A percentile compares a stretch with the other conserved stretches of the same genome.
Evolutionary conservation across 2,113 vertebrate species (phyloP).

Genomic region (Pelusios castaneus): DNA sequence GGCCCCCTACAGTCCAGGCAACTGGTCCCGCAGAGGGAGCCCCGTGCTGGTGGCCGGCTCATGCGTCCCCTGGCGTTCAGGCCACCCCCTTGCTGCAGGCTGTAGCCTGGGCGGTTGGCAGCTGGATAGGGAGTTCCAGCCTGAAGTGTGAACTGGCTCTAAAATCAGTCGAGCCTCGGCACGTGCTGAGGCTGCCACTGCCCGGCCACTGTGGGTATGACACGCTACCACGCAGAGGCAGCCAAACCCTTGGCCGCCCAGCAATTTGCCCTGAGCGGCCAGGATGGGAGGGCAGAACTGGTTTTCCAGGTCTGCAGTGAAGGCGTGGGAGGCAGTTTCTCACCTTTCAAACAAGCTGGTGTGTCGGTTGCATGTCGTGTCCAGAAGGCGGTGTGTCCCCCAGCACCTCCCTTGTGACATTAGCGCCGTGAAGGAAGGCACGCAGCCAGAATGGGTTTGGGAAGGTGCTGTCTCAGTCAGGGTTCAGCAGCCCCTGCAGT

Average conservation of each 20-base stretch:
- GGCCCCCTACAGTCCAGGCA: no score
- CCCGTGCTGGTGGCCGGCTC: background rate
- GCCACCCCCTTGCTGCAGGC: background rate
- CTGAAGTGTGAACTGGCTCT: background rate
- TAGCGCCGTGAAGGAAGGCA: no score
- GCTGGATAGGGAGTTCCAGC: background rate
- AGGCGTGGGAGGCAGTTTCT: rapidly evolving
- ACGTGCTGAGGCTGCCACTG: constrained; percentile 3
- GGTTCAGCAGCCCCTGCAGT: background rate
- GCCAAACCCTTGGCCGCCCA: background rate
- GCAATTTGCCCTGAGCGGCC: background rate
- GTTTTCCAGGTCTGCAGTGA: background rate
- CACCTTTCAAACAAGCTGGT: background rate
- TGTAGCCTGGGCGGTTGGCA: background rate
- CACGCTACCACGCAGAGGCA: rapidly evolving
- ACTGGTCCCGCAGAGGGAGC: background rate
- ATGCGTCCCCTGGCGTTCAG: background rate
- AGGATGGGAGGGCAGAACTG: background rate
- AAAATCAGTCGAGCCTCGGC: rapidly evolving
- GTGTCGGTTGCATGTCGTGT: background rate
- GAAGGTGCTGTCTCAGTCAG: background rate
- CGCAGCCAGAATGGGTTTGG: background rate
- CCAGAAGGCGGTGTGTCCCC: background rate
- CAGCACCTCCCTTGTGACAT: background rate
- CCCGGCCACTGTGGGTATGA: background rate